Evolutionary conservation across 2,888 invertebrate species (phyloP), one percentile per base, ranked within the genome.

Genomic region (Terebella lapidaria): DNA sequence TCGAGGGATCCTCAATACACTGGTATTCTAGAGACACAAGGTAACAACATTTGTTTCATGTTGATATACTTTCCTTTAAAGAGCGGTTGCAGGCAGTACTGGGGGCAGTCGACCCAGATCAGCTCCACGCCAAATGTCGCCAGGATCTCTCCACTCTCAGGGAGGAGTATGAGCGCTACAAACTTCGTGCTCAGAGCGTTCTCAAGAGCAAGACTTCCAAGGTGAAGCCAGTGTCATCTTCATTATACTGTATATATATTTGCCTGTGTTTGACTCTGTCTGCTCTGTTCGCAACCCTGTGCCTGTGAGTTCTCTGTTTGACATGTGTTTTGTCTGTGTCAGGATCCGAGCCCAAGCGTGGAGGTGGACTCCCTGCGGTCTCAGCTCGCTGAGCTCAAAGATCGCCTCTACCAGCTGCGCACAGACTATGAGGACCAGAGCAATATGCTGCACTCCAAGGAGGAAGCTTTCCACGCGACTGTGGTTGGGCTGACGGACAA

Each of bases 81-180:
- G n/a, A n/a, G n/a, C n/a, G n/a, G n/a, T n/a, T n/a, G n/a, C n/a
- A n/a, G n/a, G n/a, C n/a, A n/a, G n/a, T n/a, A n/a, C n/a, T n/a
- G n/a, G n/a, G n/a, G n/a, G n/a, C n/a, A n/a, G n/a, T n/a, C n/a
- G n/a, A n/a, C n/a, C n/a, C n/a, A n/a, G n/a, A n/a, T n/a, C n/a
- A n/a, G n/a, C n/a, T n/a, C n/a, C n/a, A n/a, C n/a, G n/a, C n/a
- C n/a, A 84, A 83, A 58, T 90, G 89, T 70, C 84, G 85, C 70
- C 86, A 88, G 58, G 88, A 89, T 66, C 83, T 86, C 54, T 85
- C 86, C 20, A 82, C 76, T 29, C 74, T 89, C 24, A 85, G 85
- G 68, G 82, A 85, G 47, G 88, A 90, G 70, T 87, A 87, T 72
- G 90, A 91, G 66, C 78, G 83, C 46, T 87, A 86, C 67, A 88